Percentiles rank a stretch among this genome's conserved stretches.
These are phyloP conservation scores for Pseudomyrmex flavicornis DNA, from an alignment of 1,140 invertebrate species.

Conservation along the genomic window DNA sequence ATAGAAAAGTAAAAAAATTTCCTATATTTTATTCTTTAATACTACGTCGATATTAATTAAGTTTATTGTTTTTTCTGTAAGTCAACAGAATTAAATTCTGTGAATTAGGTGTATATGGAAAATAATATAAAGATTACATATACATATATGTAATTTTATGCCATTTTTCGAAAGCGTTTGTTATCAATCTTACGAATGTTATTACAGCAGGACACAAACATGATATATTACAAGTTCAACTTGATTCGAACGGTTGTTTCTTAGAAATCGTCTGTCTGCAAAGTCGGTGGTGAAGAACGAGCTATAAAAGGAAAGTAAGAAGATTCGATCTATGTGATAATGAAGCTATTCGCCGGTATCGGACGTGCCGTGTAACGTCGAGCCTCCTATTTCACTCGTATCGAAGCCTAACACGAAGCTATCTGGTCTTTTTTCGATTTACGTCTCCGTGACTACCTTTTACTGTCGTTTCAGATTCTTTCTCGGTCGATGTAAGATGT, in stretches of 20 bases:
- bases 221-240: constrained; percentile 37
- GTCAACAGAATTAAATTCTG: too few relatives aligned
- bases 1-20: too few relatives aligned
- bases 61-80: too few relatives aligned
- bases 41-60: too few relatives aligned
- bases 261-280: constrained; percentile 1
- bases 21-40: background rate
- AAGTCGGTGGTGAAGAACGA: constrained; percentile 6
- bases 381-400: constrained; percentile 34
- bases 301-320: constrained; percentile 30
- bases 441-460: constrained; percentile 8
- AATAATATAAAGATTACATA: too few relatives aligned
- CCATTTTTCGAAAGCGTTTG: background rate
- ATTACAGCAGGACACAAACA: background rate
- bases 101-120: too few relatives aligned
- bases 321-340: constrained; percentile 61
- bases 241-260: constrained; percentile 20
- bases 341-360: constrained; percentile 46
- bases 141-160: too few relatives aligned
- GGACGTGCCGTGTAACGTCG: constrained; percentile 39
- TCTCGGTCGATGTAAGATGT: constrained; percentile 19
- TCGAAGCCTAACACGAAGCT: constrained; percentile 2
- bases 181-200: constrained; percentile 11
- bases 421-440: constrained; percentile 6
- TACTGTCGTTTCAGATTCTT: constrained; percentile 20